Percentiles rank a stretch among this genome's conserved stretches.
Conservation (phyloP, 2,888 invertebrate species). For the Drosophila hawaiiensis region DNA sequence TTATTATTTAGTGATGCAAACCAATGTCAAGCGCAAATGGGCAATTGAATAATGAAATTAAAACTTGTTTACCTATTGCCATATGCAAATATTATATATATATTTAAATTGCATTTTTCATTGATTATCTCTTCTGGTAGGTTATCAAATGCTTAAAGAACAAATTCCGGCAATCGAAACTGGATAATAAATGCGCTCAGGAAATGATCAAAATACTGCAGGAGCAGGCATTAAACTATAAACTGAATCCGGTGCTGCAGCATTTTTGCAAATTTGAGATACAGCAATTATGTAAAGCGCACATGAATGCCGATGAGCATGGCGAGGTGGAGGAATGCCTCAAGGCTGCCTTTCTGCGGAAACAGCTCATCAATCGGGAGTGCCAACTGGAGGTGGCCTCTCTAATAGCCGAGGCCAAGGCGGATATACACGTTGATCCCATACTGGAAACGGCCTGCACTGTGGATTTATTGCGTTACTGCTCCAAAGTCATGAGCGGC, state of each 20-base stretch:
- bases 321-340: conserved; percentile 94
- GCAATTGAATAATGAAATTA: not conserved
- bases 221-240: conserved; percentile 95
- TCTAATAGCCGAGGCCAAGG: conserved; percentile 94
- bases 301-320: conserved; percentile 83
- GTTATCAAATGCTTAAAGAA: conserved; percentile 92
- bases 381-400: conserved; percentile 95
- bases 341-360: conserved; percentile 92
- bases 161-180: conserved; percentile 90
- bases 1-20: conserved; percentile 8
- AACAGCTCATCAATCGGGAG: conserved; percentile 90
- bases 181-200: conserved; percentile 91
- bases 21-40: not conserved
- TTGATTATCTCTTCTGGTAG: conserved; percentile 33
- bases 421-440: conserved; percentile 98
- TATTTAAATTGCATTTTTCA: not conserved
- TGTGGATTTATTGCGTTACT: conserved; percentile 92
- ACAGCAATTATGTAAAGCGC: conserved; percentile 87
- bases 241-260: conserved; percentile 94
- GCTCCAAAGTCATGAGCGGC: conserved; percentile 92
- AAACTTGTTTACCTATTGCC: not conserved
- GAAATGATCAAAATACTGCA: conserved; percentile 93
- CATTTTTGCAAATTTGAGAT: conserved; percentile 92
- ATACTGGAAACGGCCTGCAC: conserved; percentile 95
- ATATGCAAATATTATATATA: not conserved